Base-by-base conservation (phyloP, 1,140 invertebrate genomes). In the Caenorhabditis briggsae region DNA sequence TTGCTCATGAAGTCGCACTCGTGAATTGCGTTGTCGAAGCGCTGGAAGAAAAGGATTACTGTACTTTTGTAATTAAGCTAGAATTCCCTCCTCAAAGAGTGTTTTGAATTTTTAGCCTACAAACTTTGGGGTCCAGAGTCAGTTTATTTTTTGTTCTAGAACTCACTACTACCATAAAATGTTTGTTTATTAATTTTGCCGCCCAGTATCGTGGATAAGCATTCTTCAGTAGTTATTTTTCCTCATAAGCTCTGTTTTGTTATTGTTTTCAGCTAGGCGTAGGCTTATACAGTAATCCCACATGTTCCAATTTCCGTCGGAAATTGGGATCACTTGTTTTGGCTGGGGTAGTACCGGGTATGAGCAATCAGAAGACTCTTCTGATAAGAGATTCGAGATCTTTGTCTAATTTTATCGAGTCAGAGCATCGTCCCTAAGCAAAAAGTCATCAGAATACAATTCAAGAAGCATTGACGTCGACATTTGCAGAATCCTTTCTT, bases 1-100 rank as follows among this genome's bases (percentile, higher is more conserved):
- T 65, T 70, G 8, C 33, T 64, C 50, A 85, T 64, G 23, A 85
- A 85, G 43, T 85, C 84, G 53, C 84, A 85, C 18, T 70, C 65
- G 9, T 23, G 18, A 23, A 85, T 2, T 2, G 48, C 20, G 14
- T 74, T 41, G 46, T 70, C 84, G 23, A 85, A 53, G 25, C 84
- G 61, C 84, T 85, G 64, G n/a, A 84, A 84, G 33, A 25, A 14
- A 16, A 16, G 20, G 23, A 43, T 33, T 43, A 48, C 20, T 33
- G 14, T 74, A 74, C 20, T 59, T 59, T 33, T 33, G 33, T 33
- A 33, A n/a, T n/a, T n/a, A n/a, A n/a, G n/a, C n/a, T n/a, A n/a
- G n/a, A n/a, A n/a, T n/a, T n/a, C n/a, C n/a, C n/a, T 33, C 33
- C 33, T 33, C 33, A 33, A 1, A 2, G 33, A 33, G 33, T 2